These are phyloP conservation scores for Caloenas nicobarica DNA, from an alignment of 2,113 vertebrate species.

Conservation along the genomic window DNA sequence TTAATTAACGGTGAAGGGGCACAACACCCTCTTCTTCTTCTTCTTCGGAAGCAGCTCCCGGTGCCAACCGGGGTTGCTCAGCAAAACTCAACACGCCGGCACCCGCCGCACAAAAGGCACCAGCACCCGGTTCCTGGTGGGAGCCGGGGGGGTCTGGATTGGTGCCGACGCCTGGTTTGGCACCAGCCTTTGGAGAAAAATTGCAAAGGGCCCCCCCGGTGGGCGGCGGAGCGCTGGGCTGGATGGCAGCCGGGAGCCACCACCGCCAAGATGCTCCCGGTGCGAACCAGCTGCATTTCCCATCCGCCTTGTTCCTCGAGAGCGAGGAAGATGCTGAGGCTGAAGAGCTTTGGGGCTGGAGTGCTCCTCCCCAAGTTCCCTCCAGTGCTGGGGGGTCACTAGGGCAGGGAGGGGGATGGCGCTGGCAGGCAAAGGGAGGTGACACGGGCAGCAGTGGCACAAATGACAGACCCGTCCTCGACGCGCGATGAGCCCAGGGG, in stretches of 20 bases:
- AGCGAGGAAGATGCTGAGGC: background rate
- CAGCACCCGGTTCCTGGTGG: background rate
- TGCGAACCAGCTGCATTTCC: fast-evolving
- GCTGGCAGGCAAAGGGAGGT: background rate
- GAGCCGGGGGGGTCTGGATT: background rate
- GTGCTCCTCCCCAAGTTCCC: fast-evolving
- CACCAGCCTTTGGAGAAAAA: background rate
- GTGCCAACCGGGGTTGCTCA: background rate
- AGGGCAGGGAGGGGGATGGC: fast-evolving
- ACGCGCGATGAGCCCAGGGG: background rate
- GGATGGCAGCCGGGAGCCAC: background rate
- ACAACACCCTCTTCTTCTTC: background rate
- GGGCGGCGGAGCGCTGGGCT: background rate
- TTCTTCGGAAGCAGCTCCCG: background rate
- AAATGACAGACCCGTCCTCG: background rate
- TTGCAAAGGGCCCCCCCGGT: background rate
- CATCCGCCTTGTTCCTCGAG: background rate
- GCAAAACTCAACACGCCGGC: background rate
- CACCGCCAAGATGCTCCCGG: background rate
- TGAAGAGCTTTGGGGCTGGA: fast-evolving
- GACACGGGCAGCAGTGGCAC: background rate
- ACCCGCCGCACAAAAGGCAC: background rate
- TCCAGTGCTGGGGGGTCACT: fast-evolving
- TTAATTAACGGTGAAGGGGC: background rate
- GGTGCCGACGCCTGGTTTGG: background rate